Evolutionary conservation across 2,113 vertebrate species (phyloP), one percentile per base, ranked within the genome.

Genomic region (Zosterops pallidus): DNA sequence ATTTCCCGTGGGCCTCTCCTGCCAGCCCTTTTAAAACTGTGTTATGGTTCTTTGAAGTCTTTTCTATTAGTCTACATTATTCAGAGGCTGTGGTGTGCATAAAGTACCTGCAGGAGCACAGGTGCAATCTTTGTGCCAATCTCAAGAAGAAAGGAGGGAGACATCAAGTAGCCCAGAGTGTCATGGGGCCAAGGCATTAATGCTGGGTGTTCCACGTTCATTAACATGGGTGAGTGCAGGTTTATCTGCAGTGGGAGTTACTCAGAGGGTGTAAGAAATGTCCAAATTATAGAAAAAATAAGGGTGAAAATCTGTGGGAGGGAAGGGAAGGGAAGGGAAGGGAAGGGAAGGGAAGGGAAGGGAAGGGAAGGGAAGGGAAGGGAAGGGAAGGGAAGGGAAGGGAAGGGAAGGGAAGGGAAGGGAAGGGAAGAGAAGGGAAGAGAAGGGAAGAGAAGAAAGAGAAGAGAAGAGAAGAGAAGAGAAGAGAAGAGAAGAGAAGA

Each of bases 1-100:
- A 93, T 93, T 67, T 93, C 94, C 96, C 90, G 13, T 80, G 75
- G 11, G 68, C 84, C 94, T 90, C 91, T 80, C 84, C 87, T 94
- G 67, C 75, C 87, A 95, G 92, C 63, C 85, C 35, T 95, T 95
- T 94, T 83, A 55, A 90, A 96, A 74, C 42, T 29, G 50, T 67
- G 90, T 70, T 95, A 60, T 52, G 84, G n/a, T 86, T 92, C 95
- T 96, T 96, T 97, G 94, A 96, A 94, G 95, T 97, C 94, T 35
- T 95, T 90, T 85, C 90, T 92, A 77, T 83, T 87, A 88, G 85
- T 93, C 82, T 41, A 86, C 82, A 95, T 96, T 95, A 95, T 96
- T 96, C 93, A 97, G 93, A 90, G 78, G 85, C 91, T 95, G 95
- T 90, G 95, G 94, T 94, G 96, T 95, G 90, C 76, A 12, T 74